Evolutionary conservation across 2,888 invertebrate species (phyloP).

Genomic region (Neoaliturus tenellus): DNA sequence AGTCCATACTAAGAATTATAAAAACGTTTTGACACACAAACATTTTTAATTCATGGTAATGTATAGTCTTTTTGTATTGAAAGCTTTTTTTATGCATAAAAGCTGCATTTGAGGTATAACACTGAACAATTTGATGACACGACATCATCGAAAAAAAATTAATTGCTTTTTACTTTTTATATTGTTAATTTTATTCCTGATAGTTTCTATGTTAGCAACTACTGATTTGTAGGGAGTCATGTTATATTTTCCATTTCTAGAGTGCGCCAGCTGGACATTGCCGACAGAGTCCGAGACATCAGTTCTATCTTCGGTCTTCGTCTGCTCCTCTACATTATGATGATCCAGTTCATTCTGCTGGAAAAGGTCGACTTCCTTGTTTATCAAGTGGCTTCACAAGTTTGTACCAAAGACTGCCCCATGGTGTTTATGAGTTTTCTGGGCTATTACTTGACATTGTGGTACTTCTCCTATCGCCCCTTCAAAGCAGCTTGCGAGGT

Average conservation of each 20-base stretch:
- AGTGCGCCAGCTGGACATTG: neutral
- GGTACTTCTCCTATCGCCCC: neutral
- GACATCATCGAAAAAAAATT: no score
- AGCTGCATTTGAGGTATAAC: no score
- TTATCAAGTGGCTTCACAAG: neutral
- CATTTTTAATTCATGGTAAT: no score
- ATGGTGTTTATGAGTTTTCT: neutral
- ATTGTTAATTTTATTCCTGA: no score
- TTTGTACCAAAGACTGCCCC: neutral
- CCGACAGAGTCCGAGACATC: neutral
- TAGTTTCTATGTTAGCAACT: no score
- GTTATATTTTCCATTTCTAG: neutral
- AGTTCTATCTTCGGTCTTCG: slow-evolving; percentile 1
- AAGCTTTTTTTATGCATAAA: no score
- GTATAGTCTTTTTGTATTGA: no score
- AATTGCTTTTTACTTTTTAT: no score
- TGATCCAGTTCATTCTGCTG: slow-evolving; percentile 5
- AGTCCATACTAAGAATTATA: no score
- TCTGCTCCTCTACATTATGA: neutral
- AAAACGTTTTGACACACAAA: no score
- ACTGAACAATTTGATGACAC: no score
- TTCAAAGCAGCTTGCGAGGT: neutral
- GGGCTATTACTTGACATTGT: neutral
- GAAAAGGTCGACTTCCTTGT: neutral
- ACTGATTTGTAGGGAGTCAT: no score